Percentiles rank a stretch among this genome's conserved stretches.
phyloP scores from a whole-genome alignment of 2,113 vertebrate species.

The Galemys pyrenaicus region DNA sequence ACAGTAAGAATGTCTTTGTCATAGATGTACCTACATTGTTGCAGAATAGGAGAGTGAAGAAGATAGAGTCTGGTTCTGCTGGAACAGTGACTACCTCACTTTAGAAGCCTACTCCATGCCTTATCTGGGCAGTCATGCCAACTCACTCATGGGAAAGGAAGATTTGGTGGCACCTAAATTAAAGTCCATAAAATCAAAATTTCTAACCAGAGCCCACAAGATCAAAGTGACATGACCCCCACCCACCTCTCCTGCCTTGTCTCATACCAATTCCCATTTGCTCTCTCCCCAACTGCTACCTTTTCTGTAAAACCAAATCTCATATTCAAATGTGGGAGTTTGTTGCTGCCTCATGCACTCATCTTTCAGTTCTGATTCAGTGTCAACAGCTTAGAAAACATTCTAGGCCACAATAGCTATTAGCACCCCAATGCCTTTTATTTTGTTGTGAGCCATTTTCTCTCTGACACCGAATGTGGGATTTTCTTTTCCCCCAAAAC shows the following conservation, averaged over 20 bases:
- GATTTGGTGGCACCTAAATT: background rate
- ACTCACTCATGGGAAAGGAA: background rate
- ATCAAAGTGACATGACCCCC: background rate
- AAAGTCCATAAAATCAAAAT: background rate
- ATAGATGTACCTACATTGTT: background rate
- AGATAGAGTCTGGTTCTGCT: background rate
- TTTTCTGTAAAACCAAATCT: background rate
- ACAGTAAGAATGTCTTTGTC: background rate
- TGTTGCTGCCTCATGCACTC: background rate
- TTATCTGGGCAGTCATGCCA: background rate
- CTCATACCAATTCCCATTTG: background rate
- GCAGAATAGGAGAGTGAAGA: background rate
- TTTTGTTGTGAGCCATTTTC: background rate
- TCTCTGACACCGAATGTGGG: background rate
- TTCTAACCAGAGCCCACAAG: background rate
- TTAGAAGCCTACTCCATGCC: background rate
- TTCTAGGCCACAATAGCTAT: background rate
- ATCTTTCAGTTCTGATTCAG: background rate
- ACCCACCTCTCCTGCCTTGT: background rate
- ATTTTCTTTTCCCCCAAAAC: background rate
- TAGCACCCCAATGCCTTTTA: background rate
- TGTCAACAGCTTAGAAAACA: background rate
- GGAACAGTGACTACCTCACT: too few relatives aligned
- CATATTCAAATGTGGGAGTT: too few relatives aligned
- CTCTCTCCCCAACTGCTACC: background rate